These are phyloP conservation scores for Nerophis lumbriciformis DNA, from an alignment of 2,113 vertebrate genomes.

Conservation along the genomic window DNA sequence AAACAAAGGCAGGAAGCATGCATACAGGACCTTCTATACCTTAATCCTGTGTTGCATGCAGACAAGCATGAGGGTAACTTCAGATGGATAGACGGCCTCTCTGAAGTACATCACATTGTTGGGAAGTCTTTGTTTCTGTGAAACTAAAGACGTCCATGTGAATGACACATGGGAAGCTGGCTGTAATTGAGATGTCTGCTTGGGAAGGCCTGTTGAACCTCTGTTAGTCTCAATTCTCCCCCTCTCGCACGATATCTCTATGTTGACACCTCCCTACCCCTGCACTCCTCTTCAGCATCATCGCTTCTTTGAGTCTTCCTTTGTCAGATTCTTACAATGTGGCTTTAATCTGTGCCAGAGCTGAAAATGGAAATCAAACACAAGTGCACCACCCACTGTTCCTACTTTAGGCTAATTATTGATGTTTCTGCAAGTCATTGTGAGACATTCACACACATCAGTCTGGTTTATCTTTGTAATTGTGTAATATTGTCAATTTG, in stretches of 20 bases:
- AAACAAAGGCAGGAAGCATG: slow-evolving; percentile 40
- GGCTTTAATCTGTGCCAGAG: slow-evolving; percentile 58
- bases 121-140: slow-evolving; percentile 57
- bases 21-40: slow-evolving; percentile 36
- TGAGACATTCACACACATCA: slow-evolving; percentile 38
- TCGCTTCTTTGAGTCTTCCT: slow-evolving; percentile 26
- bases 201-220: slow-evolving; percentile 48
- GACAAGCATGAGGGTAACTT: slow-evolving; percentile 53
- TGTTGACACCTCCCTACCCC: slow-evolving; percentile 29
- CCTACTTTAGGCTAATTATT: slow-evolving; percentile 68
- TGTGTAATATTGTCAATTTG: slow-evolving; percentile 28
- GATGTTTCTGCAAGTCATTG: slow-evolving; percentile 50
- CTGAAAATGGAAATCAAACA: slow-evolving; percentile 69
- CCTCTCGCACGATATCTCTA: slow-evolving; percentile 60
- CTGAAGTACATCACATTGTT: slow-evolving; percentile 48
- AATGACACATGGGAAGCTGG: slow-evolving; percentile 41
- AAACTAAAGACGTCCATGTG: slow-evolving; percentile 58
- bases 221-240: slow-evolving; percentile 50
- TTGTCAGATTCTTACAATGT: slow-evolving; percentile 64
- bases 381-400: slow-evolving; percentile 57
- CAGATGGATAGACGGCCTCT: slow-evolving; percentile 38
- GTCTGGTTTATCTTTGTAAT: slow-evolving; percentile 46
- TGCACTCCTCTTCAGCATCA: slow-evolving; percentile 28
- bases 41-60: slow-evolving; percentile 52
- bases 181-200: slow-evolving; percentile 58